Evolutionary conservation across 2,113 vertebrate species (phyloP), one percentile per base, ranked within the genome.

Genomic region (Lepus europaeus): DNA sequence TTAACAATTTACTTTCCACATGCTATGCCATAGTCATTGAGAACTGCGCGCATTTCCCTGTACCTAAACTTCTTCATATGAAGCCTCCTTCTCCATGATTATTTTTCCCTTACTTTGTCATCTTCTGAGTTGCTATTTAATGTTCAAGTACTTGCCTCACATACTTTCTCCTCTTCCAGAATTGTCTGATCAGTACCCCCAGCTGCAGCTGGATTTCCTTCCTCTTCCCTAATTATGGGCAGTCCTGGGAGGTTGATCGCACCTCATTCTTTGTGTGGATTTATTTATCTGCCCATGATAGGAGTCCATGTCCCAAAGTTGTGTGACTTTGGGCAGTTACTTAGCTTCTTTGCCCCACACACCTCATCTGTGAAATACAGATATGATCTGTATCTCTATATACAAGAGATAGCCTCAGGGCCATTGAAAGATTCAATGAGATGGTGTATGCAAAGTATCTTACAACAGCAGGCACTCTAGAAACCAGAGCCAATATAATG

Each of bases 361-460:
- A 53, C 51, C 49, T 95, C 23, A 20, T 68, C 53, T 87, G 10
- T 82, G 81, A 97, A 89, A 86, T n/a, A 73, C 17, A 94, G 77
- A 53, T 36, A 49, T 3, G 36, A 45, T 45, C 45, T 45, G 4
- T 36, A 49, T 69, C 4, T 59, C 4, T 81, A 19, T 36, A 25
- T 82, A n/a, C 14, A 70, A 1, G 45, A 59, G 36, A 59, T 77
- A 19, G 10, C 31, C 29, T 68, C 81, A 51, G 31, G 31, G 56
- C 3, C 68, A 8, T 59, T 82, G 87, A 33, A 36, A 16, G 51
- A 73, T 39, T 94, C 39, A 20, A 0, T 80, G 68, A 69, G n/a
- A 51, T 33, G 22, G 14, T 23, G 7, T 12, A 7, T 70, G 27
- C 33, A 63, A n/a, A 86, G 70, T 49, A 22, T 79, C 56, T 72